Evolutionary conservation across 2,797 vertebrate genomes (phyloP), one percentile per base, ranked within the genome.

Genomic region (Parauchenoglanis punctatus): DNA sequence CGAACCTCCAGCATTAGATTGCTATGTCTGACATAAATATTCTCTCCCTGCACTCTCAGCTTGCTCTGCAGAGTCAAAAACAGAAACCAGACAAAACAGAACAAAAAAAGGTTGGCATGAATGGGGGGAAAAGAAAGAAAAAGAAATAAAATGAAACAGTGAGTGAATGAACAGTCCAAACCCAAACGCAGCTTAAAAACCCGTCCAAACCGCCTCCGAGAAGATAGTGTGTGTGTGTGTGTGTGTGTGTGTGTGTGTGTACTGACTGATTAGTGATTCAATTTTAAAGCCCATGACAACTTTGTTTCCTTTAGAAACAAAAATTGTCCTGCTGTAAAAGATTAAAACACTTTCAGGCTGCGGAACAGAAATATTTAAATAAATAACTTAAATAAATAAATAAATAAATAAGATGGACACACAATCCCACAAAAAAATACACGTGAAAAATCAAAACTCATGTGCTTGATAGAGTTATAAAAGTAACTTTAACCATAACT

Each of bases 1-100:
- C 99, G 96, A 98, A 99, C 99, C 99, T 99, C 99, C 97, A 99
- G 99, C 98, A 99, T 99, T 99, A 99, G 98, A 99, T 99, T 99
- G 98, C 99, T 99, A 98, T 99, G 98, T 97, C 98, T 99, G 97
- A 99, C 97, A 99, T 99, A 99, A 96, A 99, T 99, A 98, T 98
- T 99, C 96, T 98, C 98, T 96, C 97, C 98, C 95, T 97, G 95
- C 98, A 98, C 96, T 98, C 97, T 99, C 97, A 98, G 94, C 96
- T 96, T 97, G 95, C 96, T 98, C 98, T 99, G 97, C 95, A 96
- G 96, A 99, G 95, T 92, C 87, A 92, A 89, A 92, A 94, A 84
- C n/a, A 76, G 40, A 54, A 77, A 88, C 68, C 56, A 84, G 25
- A 94, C 87, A 93, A 91, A 97, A 95, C 92, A 86, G 40, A 58